Evolutionary conservation across 2,888 invertebrate genomes (phyloP), one percentile per base, ranked within the genome.

Genomic region (Drosophila vallismaia): DNA sequence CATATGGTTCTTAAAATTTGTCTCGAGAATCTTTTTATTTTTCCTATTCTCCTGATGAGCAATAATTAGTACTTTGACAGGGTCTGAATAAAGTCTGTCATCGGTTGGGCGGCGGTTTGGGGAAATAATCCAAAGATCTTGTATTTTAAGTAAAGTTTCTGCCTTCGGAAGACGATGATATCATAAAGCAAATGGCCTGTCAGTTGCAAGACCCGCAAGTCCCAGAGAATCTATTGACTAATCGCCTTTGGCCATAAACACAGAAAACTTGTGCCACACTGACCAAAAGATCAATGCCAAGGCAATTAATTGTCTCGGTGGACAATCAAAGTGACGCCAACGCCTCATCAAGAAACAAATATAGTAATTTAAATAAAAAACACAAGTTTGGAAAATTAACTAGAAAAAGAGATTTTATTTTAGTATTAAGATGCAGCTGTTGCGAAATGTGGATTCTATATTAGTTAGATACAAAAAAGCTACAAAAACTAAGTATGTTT

Each of bases 251-350:
- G 70, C 81, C 85, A 84, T 88, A 80, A 88, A 77, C 64, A 71
- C 57, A 84, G 71, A 67, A 53, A 69, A 50, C 49, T 73, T 71
- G 68, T 53, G 68, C 62, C 66, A 44, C 63, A 12, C 49, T 70
- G 68, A 54, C 81, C 68, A 84, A 58, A 71, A 83, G 72, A 87
- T 83, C 88, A 87, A 76, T 85, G 88, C 60, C 86, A 78, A 70
- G 52, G n/a, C 74, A 81, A 87, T 83, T 81, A 81, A 81, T 85
- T 81, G 46, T 63, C 74, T 42, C 55, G 66, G 71, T 81, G 72
- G 78, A 74, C 79, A 70, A 76, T 74, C 76, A 59, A 60, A 29
- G 36, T 49, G 59, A 63, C 88, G 71, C 85, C 87, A 80, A 88
- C 87, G 74, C 74, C 24, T 10, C 3, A 45, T 19, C 19, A 72